Evolutionary conservation across 2,113 vertebrate genomes (phyloP), one percentile per base, ranked within the genome.

Genomic region (Eurystomus gularis): DNA sequence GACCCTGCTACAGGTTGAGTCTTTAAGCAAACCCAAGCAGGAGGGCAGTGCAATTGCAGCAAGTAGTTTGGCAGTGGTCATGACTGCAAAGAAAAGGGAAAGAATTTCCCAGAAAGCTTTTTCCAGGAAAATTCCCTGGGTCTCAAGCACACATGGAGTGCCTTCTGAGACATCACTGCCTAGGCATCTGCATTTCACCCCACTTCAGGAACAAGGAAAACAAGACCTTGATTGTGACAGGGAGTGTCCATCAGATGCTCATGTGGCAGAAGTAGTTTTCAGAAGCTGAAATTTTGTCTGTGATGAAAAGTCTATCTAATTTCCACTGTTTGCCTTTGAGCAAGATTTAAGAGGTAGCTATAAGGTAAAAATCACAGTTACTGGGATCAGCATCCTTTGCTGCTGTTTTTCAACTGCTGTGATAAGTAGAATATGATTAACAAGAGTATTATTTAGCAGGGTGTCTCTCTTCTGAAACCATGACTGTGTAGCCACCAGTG

Each of bases 21-120:
- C 17, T 37, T 79, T 39, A 39, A 35, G 35, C 42, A 82, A 48
- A 81, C 3, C 2, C 0, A 4, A 65, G 9, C 17, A 57, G 28
- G 23, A 80, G 13, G 58, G 49, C 13, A 7, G 2, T 16, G 8
- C 16, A 51, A 5, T n/a, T 0, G 0, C 16, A 40, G 21, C 1
- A 10, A 62, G 7, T 78, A 35, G 48, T 66, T 75, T 65, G 82
- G 46, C 29, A 9, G 7, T 29, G 26, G n/a, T 52, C 39, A 13
- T 0, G 2, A 33, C 48, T 54, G 24, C 6, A 8, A 37, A 71
- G 42, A 75, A 25, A 82, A 61, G 15, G 26, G 17, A 72, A 71
- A 68, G 19, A 61, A 54, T n/a, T 82, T 65, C 9, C 15, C 17
- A 20, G 46, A 76, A 91, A 37, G 7, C 1, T 12, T 77, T 77